Conservation (phyloP, 2,888 invertebrate genomes). For the Cremastobaeus sp. region DNA sequence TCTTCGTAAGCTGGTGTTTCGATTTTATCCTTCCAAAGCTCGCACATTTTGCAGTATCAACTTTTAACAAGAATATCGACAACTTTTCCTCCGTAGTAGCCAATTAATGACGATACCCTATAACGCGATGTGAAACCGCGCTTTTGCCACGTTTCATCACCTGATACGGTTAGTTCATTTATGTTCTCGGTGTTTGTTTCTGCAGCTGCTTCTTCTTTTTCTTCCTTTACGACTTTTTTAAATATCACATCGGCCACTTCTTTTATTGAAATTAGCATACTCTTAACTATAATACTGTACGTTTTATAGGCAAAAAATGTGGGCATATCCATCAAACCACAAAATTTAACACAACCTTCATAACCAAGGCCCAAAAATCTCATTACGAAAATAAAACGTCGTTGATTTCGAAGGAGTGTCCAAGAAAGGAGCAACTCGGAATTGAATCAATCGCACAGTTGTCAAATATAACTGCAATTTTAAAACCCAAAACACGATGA, state of each 20-base stretch:
- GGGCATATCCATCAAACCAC: constrained; percentile 36
- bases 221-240: constrained; percentile 24
- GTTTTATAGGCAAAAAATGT: constrained; percentile 12
- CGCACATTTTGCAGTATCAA: constrained; percentile 48
- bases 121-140: constrained; percentile 15
- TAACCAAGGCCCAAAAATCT: constrained; percentile 38
- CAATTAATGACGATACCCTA: constrained; percentile 38
- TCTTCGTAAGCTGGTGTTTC: constrained; percentile 34
- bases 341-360: constrained; percentile 31
- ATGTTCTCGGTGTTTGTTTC: neutral
- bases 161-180: constrained; percentile 18
- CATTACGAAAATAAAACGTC: constrained; percentile 37
- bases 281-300: constrained; percentile 2
- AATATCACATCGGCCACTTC: constrained; percentile 25
- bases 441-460: constrained; percentile 23
- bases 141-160: constrained; percentile 28
- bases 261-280: constrained; percentile 9
- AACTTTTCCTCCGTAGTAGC: constrained; percentile 40
- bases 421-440: constrained; percentile 26
- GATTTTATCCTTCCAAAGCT: constrained; percentile 45
- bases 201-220: neutral
- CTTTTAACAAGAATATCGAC: constrained; percentile 48
- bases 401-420: constrained; percentile 36
- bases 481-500: constrained; percentile 34
- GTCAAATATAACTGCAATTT: constrained; percentile 32